Percentiles rank a stretch among this genome's conserved stretches.
Evolutionary conservation across 2,888 invertebrate genomes (phyloP).

Genomic region (Cantharis rustica): DNA sequence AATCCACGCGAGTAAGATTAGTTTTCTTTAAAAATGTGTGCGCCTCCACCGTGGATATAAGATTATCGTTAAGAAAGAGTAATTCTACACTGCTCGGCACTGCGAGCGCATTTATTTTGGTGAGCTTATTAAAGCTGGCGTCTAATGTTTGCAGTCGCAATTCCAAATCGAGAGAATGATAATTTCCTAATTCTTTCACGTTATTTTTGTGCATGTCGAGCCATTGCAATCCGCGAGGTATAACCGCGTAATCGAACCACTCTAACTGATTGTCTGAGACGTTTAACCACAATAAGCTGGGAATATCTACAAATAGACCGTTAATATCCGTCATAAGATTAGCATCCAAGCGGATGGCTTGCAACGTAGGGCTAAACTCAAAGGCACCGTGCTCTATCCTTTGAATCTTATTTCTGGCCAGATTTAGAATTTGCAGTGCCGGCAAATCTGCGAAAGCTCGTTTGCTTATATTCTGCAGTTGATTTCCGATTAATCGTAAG

Average conservation of each 20-base stretch:
- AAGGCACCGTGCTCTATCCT: constrained; percentile 82
- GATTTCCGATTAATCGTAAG: constrained; percentile 86
- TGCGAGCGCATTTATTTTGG: constrained; percentile 73
- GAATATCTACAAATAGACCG: constrained; percentile 82
- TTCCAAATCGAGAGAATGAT: constrained; percentile 71
- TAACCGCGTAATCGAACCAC: constrained; percentile 86
- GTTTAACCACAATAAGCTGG: constrained; percentile 85
- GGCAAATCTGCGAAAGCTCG: constrained; percentile 80
- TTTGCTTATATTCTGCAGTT: constrained; percentile 79
- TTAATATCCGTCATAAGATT: constrained; percentile 83
- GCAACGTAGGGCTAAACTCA: constrained; percentile 76
- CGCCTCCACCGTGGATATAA: constrained; percentile 82
- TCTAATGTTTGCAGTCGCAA: constrained; percentile 82
- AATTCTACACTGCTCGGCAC: constrained; percentile 86
- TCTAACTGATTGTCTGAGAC: constrained; percentile 88
- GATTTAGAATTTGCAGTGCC: constrained; percentile 81
- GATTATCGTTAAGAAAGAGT: constrained; percentile 87
- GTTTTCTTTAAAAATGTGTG: constrained; percentile 88
- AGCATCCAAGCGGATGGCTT: constrained; percentile 85
- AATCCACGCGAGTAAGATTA: constrained; percentile 87
- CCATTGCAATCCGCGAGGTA: constrained; percentile 84
- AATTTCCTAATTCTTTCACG: constrained; percentile 78
- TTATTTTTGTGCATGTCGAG: constrained; percentile 88
- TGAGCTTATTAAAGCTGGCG: constrained; percentile 88
- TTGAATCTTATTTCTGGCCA: constrained; percentile 83